Percentiles rank a stretch among this genome's conserved stretches.
phyloP scores from a whole-genome alignment of 2,113 vertebrate species.

The Catharus bicknelli region DNA sequence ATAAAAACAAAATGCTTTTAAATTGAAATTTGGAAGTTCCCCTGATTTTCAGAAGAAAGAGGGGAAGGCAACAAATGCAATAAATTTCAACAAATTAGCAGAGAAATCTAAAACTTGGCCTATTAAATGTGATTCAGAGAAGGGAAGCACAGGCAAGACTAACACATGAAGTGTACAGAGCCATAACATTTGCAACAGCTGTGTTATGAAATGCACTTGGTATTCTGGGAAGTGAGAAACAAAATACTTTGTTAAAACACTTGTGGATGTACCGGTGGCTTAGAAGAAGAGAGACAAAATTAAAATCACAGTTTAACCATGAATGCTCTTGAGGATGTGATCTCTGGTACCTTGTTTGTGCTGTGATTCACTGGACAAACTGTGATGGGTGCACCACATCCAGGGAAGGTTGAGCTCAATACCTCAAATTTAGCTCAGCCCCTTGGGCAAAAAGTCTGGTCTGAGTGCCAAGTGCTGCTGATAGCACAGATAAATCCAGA shows the following conservation, averaged over 20 bases:
- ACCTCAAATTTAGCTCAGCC: not conserved
- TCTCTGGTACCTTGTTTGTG: not conserved
- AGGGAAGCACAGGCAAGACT: constrained; percentile 5
- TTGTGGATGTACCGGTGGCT: not conserved
- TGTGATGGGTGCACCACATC: too few species aligned
- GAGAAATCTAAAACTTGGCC: constrained; percentile 46
- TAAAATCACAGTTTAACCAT: not conserved
- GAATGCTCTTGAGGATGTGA: fast-evolving
- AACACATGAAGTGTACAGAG: not conserved
- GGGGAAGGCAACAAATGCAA: constrained; percentile 41
- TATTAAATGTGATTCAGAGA: constrained; percentile 37
- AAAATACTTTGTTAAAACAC: constrained; percentile 56
- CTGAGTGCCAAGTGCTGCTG: not conserved
- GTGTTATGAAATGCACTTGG: constrained; percentile 58
- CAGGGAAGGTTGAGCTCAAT: not conserved
- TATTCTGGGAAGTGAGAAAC: constrained; percentile 52
- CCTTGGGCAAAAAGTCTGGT: not conserved
- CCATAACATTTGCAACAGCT: constrained; percentile 56
- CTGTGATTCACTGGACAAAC: not conserved
- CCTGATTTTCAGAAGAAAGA: constrained; percentile 32
- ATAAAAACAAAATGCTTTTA: constrained; percentile 59
- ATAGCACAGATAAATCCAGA: not conserved
- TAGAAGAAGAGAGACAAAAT: not conserved
- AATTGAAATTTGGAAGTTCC: constrained; percentile 53
- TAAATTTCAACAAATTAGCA: constrained; percentile 59